Conservation (phyloP, 2,888 invertebrate genomes). For the Drosophila kuntzei region DNA sequence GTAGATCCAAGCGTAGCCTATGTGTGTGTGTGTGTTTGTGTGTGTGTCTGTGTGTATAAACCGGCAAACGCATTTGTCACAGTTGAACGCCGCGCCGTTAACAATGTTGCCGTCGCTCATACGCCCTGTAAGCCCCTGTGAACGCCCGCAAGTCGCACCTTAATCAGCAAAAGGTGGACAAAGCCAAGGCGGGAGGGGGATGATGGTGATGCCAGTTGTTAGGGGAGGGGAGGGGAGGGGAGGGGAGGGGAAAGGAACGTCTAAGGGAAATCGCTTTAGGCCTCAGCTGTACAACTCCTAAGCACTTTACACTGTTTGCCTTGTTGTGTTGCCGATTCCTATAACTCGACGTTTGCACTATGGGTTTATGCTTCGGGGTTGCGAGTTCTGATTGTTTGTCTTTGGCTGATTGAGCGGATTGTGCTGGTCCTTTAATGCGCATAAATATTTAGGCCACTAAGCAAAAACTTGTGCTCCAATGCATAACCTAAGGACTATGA, state of each 20-base stretch:
- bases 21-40: conserved; percentile 27
- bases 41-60: conserved; percentile 51
- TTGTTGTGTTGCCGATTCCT: conserved; percentile 12
- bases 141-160: conserved; percentile 52
- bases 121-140: conserved; percentile 33
- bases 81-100: conserved; percentile 78
- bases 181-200: conserved; percentile 3
- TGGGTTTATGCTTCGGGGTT: conserved; percentile 44
- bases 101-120: conserved; percentile 63
- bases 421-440: conserved; percentile 15
- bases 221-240: not conserved
- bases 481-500: conserved; percentile 17
- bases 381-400: conserved; percentile 65
- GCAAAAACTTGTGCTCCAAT: conserved; percentile 16
- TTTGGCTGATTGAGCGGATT: conserved; percentile 66
- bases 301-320: conserved; percentile 45
- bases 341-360: conserved; percentile 24
- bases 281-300: conserved; percentile 38
- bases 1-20: not conserved
- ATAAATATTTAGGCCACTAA: conserved; percentile 21
- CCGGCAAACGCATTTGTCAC: conserved; percentile 77
- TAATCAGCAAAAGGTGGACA: conserved; percentile 63
- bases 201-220: not conserved
- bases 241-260: not conserved
- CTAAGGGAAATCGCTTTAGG: conserved; percentile 13